Percentiles rank a stretch among this genome's conserved stretches.
Conservation (phyloP, 1,140 invertebrate genomes). For the Aphelinus certus region DNA sequence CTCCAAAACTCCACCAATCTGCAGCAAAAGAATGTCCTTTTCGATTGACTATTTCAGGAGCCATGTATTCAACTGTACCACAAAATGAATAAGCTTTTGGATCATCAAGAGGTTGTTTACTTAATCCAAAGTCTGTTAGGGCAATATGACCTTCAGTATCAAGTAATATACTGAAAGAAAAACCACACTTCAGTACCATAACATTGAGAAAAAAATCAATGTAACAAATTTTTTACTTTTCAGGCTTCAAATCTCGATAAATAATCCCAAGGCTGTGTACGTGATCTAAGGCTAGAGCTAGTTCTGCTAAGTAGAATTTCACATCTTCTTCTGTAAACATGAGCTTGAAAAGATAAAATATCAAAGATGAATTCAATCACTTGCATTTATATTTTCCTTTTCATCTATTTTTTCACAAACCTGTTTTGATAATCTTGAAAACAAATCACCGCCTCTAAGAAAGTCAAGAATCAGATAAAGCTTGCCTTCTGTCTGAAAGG, state of each 20-base stretch:
- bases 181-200: constrained; percentile 21
- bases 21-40: too few relatives aligned
- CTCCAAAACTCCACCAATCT: too few relatives aligned
- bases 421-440: constrained; percentile 97
- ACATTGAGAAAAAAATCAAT: constrained; percentile 22
- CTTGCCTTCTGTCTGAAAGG: constrained; percentile 99
- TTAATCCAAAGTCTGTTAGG: too few relatives aligned
- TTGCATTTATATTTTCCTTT: too few relatives aligned
- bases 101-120: too few relatives aligned
- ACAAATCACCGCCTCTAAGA: constrained; percentile 96
- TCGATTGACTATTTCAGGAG: too few relatives aligned
- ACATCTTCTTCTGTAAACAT: constrained; percentile 99
- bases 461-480: constrained; percentile 98
- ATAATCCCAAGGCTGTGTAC: constrained; percentile 96
- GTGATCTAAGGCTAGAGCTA: constrained; percentile 96
- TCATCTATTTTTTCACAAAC: too few relatives aligned
- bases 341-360: constrained; percentile 78
- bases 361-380: too few relatives aligned
- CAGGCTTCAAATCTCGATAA: constrained; percentile 97
- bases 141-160: constrained; percentile 97
- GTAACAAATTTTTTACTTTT: constrained; percentile 79
- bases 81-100: too few relatives aligned
- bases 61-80: too few relatives aligned
- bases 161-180: constrained; percentile 81
- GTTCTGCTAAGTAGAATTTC: constrained; percentile 98